Conservation (phyloP, 2,888 invertebrate genomes). For the Trachelus tabidus region DNA sequence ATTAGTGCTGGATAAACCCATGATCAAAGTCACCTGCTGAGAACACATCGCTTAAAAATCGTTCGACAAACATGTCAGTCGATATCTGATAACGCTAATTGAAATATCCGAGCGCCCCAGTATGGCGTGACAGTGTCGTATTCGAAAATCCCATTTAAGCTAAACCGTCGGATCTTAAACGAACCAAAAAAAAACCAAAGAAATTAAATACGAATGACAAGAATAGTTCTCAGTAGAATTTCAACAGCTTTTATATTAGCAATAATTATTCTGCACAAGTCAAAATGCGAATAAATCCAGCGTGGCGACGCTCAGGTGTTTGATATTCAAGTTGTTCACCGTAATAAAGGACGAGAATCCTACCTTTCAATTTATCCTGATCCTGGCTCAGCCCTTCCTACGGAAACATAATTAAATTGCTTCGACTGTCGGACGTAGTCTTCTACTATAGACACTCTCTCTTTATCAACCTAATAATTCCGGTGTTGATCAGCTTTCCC, state of each 20-base stretch:
- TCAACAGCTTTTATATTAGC: too few relatives aligned
- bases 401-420: neutral
- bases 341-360: constrained; percentile 30
- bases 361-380: constrained; percentile 34
- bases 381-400: constrained; percentile 14
- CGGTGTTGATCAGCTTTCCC: too few relatives aligned
- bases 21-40: too few relatives aligned
- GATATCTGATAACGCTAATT: constrained; percentile 1
- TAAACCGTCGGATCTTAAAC: neutral
- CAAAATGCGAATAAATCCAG: constrained; percentile 21
- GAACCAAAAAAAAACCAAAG: neutral
- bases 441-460: too few relatives aligned
- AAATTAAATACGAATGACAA: neutral
- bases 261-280: neutral
- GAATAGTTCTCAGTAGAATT: too few relatives aligned
- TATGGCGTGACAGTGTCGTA: too few relatives aligned
- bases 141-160: neutral
- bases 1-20: too few relatives aligned
- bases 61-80: neutral
- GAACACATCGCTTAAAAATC: neutral
- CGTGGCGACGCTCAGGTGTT: constrained; percentile 14
- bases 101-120: neutral
- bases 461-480: too few relatives aligned
- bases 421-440: neutral
- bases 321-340: constrained; percentile 29